phyloP scores from a whole-genome alignment of 1,140 invertebrate genomes.

The Epicauta chinensis region DNA sequence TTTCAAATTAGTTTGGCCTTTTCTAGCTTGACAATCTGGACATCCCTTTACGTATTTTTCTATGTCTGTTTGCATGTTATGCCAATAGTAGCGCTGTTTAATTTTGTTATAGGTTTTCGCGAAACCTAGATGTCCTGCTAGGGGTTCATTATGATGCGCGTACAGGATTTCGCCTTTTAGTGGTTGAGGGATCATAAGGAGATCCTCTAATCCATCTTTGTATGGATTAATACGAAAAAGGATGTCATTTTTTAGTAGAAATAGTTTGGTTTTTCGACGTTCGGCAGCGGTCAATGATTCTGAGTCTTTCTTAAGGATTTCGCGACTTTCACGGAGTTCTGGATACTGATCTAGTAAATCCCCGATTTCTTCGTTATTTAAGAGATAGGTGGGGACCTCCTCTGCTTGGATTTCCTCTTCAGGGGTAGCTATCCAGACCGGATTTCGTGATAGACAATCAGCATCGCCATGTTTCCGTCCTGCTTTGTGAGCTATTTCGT shows the following conservation, averaged over 20 bases:
- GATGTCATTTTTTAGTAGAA: conserved; percentile 6
- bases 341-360: no score
- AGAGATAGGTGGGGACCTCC: no score
- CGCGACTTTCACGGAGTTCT: no score
- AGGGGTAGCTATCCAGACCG: no score
- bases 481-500: no score
- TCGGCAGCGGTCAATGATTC: no score
- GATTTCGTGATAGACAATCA: no score
- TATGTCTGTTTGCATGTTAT: conserved; percentile 21
- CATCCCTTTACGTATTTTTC: conserved; percentile 27
- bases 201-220: conserved; percentile 3
- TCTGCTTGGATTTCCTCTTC: no score
- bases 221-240: conserved; percentile 11
- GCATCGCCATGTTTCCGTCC: no score
- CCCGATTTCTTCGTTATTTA: no score
- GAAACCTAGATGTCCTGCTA: conserved; percentile 19
- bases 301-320: no score
- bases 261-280: background rate
- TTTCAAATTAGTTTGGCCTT: conserved; percentile 13
- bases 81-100: conserved; percentile 24
- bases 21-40: conserved; percentile 23
- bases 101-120: conserved; percentile 23
- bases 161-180: conserved; percentile 15
- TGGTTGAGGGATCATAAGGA: conserved; percentile 16
- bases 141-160: conserved; percentile 10